Base-by-base conservation (phyloP, 2,113 vertebrate species). In the Aspidoscelis tigris region DNA sequence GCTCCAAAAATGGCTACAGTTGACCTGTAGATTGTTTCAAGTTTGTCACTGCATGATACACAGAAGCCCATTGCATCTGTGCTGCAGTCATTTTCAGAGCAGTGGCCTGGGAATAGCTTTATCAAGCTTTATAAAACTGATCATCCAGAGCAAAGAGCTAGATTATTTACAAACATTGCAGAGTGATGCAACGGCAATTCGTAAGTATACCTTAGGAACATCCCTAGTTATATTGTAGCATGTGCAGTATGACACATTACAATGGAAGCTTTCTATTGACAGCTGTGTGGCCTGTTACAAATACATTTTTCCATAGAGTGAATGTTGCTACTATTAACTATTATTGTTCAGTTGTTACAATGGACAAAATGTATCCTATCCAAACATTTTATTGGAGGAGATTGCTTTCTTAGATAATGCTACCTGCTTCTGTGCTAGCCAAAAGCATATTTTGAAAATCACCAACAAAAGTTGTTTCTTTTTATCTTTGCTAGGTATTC, bases 1-100 rank as follows among this genome's bases (percentile, higher is more conserved):
- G 89, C 95, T 95, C 93, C 93, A 92, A 87, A 96, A 95, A 90
- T 93, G 96, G 92, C 93, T 93, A 86, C 90, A 86, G 80, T 92
- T 93, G 93, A 93, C 93, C 94, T 95, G 96, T 93, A 81, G 94
- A 92, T 92, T 93, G 92, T 94, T 90, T 95, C 79, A 87, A 83
- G 85, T 94, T 92, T 92, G 85, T 39, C 0, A 84, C 11, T 86
- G 69, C 80, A 76, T 89, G 88, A 93, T 94, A 87, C 9, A 4
- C 0, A 26, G 84, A 87, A 80, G 78, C 1, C 0, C 55, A 3
- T 0, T 53, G 55, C 61, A 74, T 47, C 43, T 44, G 41, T 16
- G 18, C 58, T 16, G 14, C 18, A 61, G 18, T 61, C 43, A 74
- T 18, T 68, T 79, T 72, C 64, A 69, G 41, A 84, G 68, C 9